Evolutionary conservation across 2,113 vertebrate species (phyloP).

Genomic region (Astatoreochromis straeleni): DNA sequence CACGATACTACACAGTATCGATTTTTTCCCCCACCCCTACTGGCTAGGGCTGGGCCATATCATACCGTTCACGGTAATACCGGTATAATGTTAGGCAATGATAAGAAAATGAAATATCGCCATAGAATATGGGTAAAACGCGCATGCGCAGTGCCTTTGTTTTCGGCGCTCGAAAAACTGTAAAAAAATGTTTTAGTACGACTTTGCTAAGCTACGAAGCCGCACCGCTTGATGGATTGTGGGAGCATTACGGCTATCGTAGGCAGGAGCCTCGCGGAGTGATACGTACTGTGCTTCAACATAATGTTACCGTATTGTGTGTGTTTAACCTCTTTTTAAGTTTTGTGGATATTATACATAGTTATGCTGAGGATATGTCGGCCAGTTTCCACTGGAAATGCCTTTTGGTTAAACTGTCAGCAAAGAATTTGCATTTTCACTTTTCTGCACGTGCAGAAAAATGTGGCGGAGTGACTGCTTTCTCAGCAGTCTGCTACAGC

Average conservation of each 20-base stretch:
- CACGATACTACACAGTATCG: no score
- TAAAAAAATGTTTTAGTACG: fast-evolving
- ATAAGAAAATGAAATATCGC: not conserved
- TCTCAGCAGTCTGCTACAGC: not conserved
- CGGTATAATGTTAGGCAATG: not conserved
- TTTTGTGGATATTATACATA: no score
- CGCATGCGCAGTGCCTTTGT: fast-evolving
- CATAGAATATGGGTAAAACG: fast-evolving
- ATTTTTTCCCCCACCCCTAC: no score
- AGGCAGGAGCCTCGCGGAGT: no score
- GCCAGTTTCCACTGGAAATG: no score
- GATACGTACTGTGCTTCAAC: no score
- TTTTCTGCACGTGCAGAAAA: not conserved
- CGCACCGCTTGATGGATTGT: no score
- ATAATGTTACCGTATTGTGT: no score
- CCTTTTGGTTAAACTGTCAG: no score
- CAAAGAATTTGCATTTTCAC: fast-evolving
- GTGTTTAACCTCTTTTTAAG: no score
- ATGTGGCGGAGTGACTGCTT: not conserved
- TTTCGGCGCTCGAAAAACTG: not conserved
- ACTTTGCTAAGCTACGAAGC: no score
- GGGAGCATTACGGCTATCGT: fast-evolving
- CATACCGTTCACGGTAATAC: not conserved
- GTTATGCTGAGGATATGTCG: no score
- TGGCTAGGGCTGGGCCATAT: not conserved